Evolutionary conservation across 2,797 vertebrate species (phyloP).

Genomic region (Periophthalmus magnuspinnatus): DNA sequence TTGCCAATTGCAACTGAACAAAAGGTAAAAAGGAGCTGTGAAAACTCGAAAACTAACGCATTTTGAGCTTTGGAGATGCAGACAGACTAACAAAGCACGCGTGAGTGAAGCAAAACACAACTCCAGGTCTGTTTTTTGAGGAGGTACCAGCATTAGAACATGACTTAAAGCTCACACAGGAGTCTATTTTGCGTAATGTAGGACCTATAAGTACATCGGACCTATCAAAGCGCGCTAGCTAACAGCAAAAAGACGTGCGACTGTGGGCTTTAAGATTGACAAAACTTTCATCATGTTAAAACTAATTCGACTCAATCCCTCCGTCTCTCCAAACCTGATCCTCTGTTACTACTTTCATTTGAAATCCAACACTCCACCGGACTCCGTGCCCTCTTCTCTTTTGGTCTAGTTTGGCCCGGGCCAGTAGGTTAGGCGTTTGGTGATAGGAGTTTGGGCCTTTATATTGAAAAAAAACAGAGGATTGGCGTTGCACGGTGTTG

Average conservation of each 20-base stretch:
- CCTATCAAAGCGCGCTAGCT: constrained; percentile 10
- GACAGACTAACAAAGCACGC: no score
- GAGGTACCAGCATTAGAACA: no score
- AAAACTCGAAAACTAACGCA: no score
- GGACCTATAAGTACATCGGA: background rate
- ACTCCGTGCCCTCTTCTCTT: background rate
- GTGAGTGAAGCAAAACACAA: no score
- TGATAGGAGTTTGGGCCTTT: background rate
- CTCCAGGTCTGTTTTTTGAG: no score
- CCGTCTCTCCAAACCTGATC: background rate
- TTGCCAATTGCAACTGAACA: no score
- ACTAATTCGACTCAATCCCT: constrained; percentile 26
- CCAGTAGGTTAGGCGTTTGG: background rate
- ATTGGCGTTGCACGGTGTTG: background rate
- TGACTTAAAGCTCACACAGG: no score
- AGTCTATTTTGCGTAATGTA: no score
- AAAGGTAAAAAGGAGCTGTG: no score
- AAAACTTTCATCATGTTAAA: constrained; percentile 22
- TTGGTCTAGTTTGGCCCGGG: background rate
- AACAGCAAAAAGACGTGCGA: background rate
- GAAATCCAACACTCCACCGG: background rate
- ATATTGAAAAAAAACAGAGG: background rate
- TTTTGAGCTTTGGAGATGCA: no score
- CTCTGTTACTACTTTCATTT: constrained; percentile 12
- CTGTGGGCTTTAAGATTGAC: background rate